Evolutionary conservation across 2,888 invertebrate genomes (phyloP).

Genomic region (Mallateleia sp.): DNA sequence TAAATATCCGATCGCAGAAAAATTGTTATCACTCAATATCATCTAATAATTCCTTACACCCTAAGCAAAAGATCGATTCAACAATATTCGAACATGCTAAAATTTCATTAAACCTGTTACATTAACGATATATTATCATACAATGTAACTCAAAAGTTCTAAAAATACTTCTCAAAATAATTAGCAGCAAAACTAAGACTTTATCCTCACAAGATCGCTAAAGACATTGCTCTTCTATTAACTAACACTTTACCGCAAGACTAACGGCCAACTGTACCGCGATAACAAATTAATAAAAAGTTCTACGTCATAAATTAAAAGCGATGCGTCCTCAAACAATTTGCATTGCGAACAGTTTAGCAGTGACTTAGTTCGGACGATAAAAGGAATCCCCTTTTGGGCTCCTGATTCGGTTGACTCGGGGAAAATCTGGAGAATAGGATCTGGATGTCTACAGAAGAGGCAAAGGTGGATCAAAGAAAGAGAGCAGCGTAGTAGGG

Average conservation of each 20-base stretch:
- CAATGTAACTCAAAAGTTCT: too few relatives aligned
- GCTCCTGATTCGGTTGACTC: constrained; percentile 5
- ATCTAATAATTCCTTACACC: too few relatives aligned
- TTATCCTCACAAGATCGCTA: not conserved
- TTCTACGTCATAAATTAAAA: constrained; percentile 50
- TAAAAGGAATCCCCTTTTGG: constrained; percentile 57
- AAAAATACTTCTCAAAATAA: too few relatives aligned
- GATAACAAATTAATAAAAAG: constrained; percentile 55
- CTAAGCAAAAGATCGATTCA: too few relatives aligned
- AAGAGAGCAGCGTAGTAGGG: constrained; percentile 3
- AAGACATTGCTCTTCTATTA: not conserved
- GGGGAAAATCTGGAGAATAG: constrained; percentile 42
- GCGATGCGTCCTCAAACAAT: constrained; percentile 61
- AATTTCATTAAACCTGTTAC: too few relatives aligned
- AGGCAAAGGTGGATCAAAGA: constrained; percentile 60
- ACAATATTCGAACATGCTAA: too few relatives aligned
- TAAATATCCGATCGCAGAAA: too few relatives aligned
- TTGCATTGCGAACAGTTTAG: constrained; percentile 60
- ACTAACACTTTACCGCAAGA: not conserved
- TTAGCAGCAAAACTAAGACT: too few relatives aligned
- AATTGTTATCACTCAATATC: too few relatives aligned
- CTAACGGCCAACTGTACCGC: not conserved
- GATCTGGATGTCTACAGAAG: constrained; percentile 56
- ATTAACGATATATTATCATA: too few relatives aligned
- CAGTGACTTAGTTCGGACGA: constrained; percentile 56